These are phyloP conservation scores for Apogon talboti DNA, from an alignment of 2,797 vertebrate genomes.

Conservation along the genomic window DNA sequence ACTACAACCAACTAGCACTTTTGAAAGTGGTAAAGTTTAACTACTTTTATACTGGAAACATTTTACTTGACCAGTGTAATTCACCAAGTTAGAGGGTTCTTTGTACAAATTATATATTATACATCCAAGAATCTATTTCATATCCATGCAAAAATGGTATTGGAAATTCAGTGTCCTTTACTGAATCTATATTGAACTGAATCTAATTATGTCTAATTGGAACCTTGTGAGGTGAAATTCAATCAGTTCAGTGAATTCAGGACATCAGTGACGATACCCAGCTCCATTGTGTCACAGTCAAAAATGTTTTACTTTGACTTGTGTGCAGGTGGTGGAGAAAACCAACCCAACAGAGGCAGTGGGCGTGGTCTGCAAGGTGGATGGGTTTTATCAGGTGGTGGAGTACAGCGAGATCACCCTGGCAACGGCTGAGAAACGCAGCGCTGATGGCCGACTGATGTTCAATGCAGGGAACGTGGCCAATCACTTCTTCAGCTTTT, in stretches of 20 bases:
- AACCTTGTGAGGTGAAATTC: too few relatives aligned
- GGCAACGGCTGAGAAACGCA: conserved; percentile 90
- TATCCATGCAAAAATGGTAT: too few relatives aligned
- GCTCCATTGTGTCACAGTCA: not conserved
- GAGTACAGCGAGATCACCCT: conserved; percentile 98
- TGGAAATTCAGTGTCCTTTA: too few relatives aligned
- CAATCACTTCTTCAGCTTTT: conserved; percentile 94
- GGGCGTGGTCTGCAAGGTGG: conserved; percentile 95
- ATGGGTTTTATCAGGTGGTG: conserved; percentile 93
- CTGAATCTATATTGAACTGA: too few relatives aligned
- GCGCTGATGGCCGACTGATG: conserved; percentile 89
- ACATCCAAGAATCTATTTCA: too few relatives aligned
- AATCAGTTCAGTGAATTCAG: not conserved
- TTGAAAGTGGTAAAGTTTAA: too few relatives aligned
- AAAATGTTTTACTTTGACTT: not conserved
- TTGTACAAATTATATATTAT: too few relatives aligned
- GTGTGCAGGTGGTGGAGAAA: conserved; percentile 94
- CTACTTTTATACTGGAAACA: too few relatives aligned
- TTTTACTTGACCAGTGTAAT: too few relatives aligned
- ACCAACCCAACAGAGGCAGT: conserved; percentile 96
- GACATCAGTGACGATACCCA: not conserved
- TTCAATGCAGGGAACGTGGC: conserved; percentile 95
- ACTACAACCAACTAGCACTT: too few relatives aligned
- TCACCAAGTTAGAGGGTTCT: too few relatives aligned
- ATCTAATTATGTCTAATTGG: too few relatives aligned